Percentiles rank a stretch among this genome's conserved stretches.
phyloP scores from a whole-genome alignment of 2,113 vertebrate genomes.

The Argyrosomus japonicus region DNA sequence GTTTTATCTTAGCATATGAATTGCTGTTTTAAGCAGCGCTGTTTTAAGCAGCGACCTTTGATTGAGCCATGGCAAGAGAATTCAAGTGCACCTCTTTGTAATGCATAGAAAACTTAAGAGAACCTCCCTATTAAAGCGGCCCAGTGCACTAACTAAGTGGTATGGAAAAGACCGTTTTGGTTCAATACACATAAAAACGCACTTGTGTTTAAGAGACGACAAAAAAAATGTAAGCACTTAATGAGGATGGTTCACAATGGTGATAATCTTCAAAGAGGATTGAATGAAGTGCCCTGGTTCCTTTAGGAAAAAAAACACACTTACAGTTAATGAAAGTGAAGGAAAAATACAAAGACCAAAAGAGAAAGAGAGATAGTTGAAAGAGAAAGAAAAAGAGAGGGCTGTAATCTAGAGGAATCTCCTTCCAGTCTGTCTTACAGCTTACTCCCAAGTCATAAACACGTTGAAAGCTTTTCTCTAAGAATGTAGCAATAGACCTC shows the following conservation, averaged over 20 bases:
- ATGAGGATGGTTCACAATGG: constrained; percentile 68
- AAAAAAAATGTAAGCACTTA: constrained; percentile 63
- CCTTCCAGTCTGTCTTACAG: constrained; percentile 67
- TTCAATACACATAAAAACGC: constrained; percentile 60
- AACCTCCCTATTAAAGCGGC: constrained; percentile 59
- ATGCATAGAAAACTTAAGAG: constrained; percentile 51
- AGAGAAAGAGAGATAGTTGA: constrained; percentile 9
- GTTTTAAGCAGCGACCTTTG: constrained; percentile 54
- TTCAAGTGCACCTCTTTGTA: constrained; percentile 67
- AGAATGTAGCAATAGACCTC: constrained; percentile 74
- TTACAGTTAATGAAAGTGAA: constrained; percentile 31
- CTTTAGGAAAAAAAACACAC: constrained; percentile 22
- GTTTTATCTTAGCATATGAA: constrained; percentile 70
- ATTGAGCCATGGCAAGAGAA: constrained; percentile 37
- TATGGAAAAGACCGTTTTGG: constrained; percentile 32
- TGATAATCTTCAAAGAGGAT: constrained; percentile 76
- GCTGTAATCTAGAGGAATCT: constrained; percentile 53
- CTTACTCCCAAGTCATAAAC: constrained; percentile 78
- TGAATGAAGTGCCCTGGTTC: constrained; percentile 52
- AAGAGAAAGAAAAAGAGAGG: constrained; percentile 15
- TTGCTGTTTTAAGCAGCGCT: constrained; percentile 46
- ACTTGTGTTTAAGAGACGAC: constrained; percentile 41
- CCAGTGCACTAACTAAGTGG: constrained; percentile 31
- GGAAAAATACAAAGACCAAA: constrained; percentile 24
- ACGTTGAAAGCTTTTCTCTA: constrained; percentile 49